Base-by-base conservation (phyloP, 2,888 invertebrate species). In the Tipula unca region DNA sequence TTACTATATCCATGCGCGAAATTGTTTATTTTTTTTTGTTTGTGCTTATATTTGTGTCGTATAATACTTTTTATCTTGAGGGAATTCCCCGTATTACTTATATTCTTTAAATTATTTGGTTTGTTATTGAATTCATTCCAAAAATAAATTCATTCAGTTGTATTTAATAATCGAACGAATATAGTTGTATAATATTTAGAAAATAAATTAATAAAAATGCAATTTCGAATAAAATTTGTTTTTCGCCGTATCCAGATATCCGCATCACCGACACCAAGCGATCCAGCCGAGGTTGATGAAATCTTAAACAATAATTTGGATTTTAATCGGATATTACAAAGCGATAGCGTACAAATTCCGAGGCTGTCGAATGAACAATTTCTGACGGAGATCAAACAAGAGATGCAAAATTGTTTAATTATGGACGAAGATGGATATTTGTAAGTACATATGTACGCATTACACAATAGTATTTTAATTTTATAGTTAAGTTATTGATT, bases 401-500 rank as follows among this genome's bases (percentile, higher is more conserved):
- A 84, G 13, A 3, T 35, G 17, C 6, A 84, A 1, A 84, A 36
- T 36, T 84, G 84, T 84, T 5, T 20, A 3, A 13, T 6, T 32
- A 83, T 83, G 35, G 83, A 36, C 4, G 84, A 84, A 4, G 84
- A 84, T 5, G 84, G 84, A 25, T 84, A 84, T 39, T 36, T 84
- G 84, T 84, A 36, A 84, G 84, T 36, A 36, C 1, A 48, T 39
- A 10, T 6, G 32, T 32, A 32, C 32, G 6, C 32, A 0, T 32
- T 32, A 32, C 3, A n/a, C n/a, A n/a, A n/a, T n/a, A n/a, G n/a
- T n/a, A n/a, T n/a, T n/a, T n/a, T n/a, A n/a, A n/a, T n/a, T n/a
- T n/a, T n/a, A n/a, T n/a, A n/a, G n/a, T n/a, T n/a, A n/a, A n/a
- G n/a, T n/a, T n/a, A n/a, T n/a, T n/a, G n/a, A n/a, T n/a, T n/a